Conservation (phyloP, 2,797 vertebrate species). For the Crax fasciolata region DNA sequence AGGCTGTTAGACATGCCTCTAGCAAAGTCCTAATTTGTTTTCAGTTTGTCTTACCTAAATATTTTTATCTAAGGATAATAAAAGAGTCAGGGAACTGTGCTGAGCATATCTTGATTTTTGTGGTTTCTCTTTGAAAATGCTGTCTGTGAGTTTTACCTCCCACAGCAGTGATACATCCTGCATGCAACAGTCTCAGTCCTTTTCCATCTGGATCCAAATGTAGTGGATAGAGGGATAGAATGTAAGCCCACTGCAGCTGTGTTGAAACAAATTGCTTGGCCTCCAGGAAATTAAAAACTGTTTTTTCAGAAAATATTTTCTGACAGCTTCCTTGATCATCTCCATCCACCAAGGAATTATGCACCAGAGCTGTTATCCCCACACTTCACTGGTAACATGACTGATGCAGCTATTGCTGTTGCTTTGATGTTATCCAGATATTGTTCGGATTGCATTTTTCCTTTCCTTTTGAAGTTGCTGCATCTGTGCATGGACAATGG, state of each 20-base stretch:
- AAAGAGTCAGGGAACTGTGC: not conserved
- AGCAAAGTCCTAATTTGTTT: not conserved
- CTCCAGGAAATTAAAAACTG: not conserved
- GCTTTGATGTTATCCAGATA: not conserved
- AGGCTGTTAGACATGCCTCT: not conserved
- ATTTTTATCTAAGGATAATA: not conserved
- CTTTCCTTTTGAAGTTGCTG: not conserved
- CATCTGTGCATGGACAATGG: not conserved
- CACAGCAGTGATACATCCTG: not conserved
- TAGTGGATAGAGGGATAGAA: not conserved
- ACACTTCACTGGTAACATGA: not conserved
- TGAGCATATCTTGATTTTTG: not conserved
- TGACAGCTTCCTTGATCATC: not conserved
- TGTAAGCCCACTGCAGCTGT: constrained; percentile 31
- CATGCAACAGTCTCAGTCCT: not conserved
- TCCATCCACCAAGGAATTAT: constrained; percentile 9
- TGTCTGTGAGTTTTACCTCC: not conserved
- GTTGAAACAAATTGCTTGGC: constrained; percentile 22
- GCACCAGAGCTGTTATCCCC: not conserved
- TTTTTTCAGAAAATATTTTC: constrained; percentile 23
- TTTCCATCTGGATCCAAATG: not conserved
- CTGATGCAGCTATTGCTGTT: not conserved
- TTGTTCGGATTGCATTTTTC: not conserved
- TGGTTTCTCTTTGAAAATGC: not conserved
- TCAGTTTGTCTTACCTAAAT: not conserved